These are phyloP conservation scores for Holacanthella duospinosa DNA, from an alignment of 2,888 invertebrate species.

Conservation along the genomic window DNA sequence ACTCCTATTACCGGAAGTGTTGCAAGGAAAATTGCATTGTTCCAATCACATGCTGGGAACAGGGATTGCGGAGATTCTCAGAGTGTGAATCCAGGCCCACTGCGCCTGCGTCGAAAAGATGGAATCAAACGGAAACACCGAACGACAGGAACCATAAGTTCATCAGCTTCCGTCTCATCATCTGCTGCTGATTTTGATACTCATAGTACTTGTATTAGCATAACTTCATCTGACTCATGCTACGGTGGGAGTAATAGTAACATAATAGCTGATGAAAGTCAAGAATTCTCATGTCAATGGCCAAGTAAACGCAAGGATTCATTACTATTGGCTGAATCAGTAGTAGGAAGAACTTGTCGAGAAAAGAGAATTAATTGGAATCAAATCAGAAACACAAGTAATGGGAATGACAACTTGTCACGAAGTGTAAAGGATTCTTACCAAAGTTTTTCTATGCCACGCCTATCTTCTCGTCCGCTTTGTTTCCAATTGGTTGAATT, in stretches of 20 bases:
- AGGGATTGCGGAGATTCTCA: neutral
- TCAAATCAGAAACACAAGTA: neutral
- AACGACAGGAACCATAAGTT: too few relatives aligned
- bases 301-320: neutral
- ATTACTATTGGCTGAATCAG: neutral
- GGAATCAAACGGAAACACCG: conserved; percentile 27
- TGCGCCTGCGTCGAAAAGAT: conserved; percentile 26
- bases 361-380: neutral
- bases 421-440: conserved; percentile 1
- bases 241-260: neutral
- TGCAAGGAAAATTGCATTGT: conserved; percentile 33
- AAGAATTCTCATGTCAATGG: neutral
- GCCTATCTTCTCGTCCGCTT: neutral
- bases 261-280: neutral
- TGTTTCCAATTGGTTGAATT: conserved; percentile 10
- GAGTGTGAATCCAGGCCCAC: conserved; percentile 14
- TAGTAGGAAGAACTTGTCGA: neutral
- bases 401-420: neutral
- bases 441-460: neutral
- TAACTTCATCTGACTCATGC: neutral
- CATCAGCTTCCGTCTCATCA: neutral
- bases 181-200: neutral
- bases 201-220: neutral
- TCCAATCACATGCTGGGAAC: conserved; percentile 17
- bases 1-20: conserved; percentile 26